phyloP scores from a whole-genome alignment of 2,797 vertebrate species.

The Forpus xanthops region DNA sequence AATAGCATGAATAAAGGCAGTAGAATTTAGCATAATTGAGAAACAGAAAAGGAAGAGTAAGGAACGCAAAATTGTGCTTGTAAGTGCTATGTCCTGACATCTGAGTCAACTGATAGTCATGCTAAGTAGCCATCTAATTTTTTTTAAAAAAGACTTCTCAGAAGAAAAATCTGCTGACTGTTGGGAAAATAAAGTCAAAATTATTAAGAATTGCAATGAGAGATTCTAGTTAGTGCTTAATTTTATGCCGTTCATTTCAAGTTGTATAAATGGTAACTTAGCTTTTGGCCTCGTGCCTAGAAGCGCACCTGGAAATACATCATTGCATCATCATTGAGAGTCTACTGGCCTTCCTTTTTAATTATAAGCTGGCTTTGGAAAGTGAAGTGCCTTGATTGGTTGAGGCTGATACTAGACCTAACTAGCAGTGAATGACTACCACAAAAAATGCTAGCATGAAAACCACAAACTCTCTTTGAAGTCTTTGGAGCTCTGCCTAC shows the following conservation, averaged over 20 bases:
- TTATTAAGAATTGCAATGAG: background rate
- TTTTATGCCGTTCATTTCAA: conserved; percentile 43
- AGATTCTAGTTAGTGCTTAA: conserved; percentile 8
- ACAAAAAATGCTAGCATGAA: background rate
- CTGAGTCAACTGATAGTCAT: conserved; percentile 27
- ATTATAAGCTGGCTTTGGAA: conserved; percentile 26
- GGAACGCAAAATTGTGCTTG: background rate
- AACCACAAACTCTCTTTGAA: conserved; percentile 48
- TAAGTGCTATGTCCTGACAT: background rate
- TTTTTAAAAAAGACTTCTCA: background rate
- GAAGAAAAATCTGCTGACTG: conserved; percentile 20
- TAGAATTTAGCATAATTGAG: conserved; percentile 24
- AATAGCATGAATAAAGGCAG: background rate
- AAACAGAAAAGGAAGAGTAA: conserved; percentile 6
- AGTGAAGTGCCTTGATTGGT: conserved; percentile 32
- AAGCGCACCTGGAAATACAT: conserved; percentile 35
- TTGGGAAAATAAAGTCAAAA: conserved; percentile 21
- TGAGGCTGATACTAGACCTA: conserved; percentile 10
- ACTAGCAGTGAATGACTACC: conserved; percentile 7
- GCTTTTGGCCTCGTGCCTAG: background rate
- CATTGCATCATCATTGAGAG: conserved; percentile 6
- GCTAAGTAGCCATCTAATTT: conserved; percentile 8
- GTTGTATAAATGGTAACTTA: conserved; percentile 11
- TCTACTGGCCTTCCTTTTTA: background rate
- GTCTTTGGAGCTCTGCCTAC: background rate